A percentile compares a stretch with the other conserved stretches of the same genome.
Evolutionary conservation across 2,888 invertebrate genomes (phyloP).

Genomic region (Metopia argyrocephala): DNA sequence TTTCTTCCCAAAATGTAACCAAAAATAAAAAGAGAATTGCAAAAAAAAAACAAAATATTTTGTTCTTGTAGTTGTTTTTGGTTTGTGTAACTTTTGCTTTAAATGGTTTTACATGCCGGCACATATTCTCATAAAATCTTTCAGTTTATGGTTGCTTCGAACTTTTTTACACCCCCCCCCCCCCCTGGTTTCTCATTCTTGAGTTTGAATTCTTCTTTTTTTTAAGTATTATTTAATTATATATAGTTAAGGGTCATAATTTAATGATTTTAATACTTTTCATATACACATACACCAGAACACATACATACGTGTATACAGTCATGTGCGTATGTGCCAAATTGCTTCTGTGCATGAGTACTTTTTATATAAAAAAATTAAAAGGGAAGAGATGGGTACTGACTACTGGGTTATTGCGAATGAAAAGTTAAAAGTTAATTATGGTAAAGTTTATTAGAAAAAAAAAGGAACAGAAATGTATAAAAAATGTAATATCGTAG

Average conservation of each 20-base stretch:
- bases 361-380: too few relatives aligned
- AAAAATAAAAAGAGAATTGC: background rate
- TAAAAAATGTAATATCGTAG: too few relatives aligned
- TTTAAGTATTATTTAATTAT: constrained; percentile 52
- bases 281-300: background rate
- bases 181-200: background rate
- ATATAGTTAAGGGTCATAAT: constrained; percentile 61
- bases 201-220: background rate
- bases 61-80: constrained; percentile 3
- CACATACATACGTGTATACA: background rate
- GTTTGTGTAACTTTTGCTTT: constrained; percentile 31
- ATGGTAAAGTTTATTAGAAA: constrained; percentile 11
- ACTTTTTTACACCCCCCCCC: background rate
- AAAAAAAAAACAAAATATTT: background rate
- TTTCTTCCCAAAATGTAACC: background rate
- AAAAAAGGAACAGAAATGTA: background rate
- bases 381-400: background rate
- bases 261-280: constrained; percentile 59
- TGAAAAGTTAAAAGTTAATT: constrained; percentile 52
- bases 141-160: constrained; percentile 36
- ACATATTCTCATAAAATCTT: constrained; percentile 52
- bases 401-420: background rate
- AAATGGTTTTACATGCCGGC: constrained; percentile 51
- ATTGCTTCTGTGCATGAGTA: too few relatives aligned
- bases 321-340: background rate